These are phyloP conservation scores for Cryptus viduatorius DNA, from an alignment of 2,888 invertebrate species.

Conservation along the genomic window DNA sequence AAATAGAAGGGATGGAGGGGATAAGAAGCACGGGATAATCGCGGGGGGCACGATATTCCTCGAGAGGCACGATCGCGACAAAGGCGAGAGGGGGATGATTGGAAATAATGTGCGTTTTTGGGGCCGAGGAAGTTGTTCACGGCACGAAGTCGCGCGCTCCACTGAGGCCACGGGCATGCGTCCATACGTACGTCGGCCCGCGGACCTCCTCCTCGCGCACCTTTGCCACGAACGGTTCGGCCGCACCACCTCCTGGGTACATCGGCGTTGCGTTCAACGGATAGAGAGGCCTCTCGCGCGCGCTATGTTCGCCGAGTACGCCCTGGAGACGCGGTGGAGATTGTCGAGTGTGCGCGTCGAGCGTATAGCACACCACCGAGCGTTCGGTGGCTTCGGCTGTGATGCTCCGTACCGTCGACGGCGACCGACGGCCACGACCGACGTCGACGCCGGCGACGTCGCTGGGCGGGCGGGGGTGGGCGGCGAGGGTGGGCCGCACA, in stretches of 20 bases:
- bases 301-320: not conserved
- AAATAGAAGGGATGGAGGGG: not conserved
- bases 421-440: conserved; percentile 46
- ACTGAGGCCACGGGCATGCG: conserved; percentile 77
- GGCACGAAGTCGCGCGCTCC: conserved; percentile 80
- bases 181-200: conserved; percentile 69
- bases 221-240: conserved; percentile 63
- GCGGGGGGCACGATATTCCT: conserved; percentile 53
- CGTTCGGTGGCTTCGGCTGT: conserved; percentile 56
- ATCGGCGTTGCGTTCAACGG: conserved; percentile 19
- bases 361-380: not conserved
- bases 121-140: conserved; percentile 72
- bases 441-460: conserved; percentile 50
- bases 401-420: conserved; percentile 52
- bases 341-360: conserved; percentile 43
- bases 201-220: conserved; percentile 71
- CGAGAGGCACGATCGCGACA: conserved; percentile 61
- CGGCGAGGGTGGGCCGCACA: conserved; percentile 63
- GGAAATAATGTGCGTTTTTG: conserved; percentile 45
- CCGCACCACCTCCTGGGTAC: conserved; percentile 56
- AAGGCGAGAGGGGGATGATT: conserved; percentile 51
- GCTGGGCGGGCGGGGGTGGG: conserved; percentile 48
- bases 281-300: conserved; percentile 1
- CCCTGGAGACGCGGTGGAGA: conserved; percentile 47
- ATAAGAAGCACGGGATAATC: conserved; percentile 7